phyloP scores from a whole-genome alignment of 2,113 vertebrate genomes.

The Mormoops blainvillei region DNA sequence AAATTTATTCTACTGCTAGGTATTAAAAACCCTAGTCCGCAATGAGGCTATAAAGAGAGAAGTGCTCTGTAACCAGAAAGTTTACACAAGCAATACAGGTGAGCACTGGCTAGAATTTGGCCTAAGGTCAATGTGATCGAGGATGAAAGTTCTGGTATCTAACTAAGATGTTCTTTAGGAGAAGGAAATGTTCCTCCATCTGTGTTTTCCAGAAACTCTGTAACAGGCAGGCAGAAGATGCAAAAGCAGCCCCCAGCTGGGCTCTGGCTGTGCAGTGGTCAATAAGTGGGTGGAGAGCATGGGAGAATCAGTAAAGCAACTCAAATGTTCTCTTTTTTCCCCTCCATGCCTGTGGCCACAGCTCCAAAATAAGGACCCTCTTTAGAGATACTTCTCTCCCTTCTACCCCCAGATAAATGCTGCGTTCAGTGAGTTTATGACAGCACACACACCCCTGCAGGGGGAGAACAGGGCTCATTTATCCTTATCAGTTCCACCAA shows the following conservation, averaged over 20 bases:
- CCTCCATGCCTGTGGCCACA: neutral
- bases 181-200: neutral
- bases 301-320: neutral
- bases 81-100: neutral
- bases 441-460: neutral
- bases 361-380: neutral
- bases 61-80: neutral
- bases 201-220: neutral
- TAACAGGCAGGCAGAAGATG: neutral
- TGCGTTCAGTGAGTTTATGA: constrained; percentile 24
- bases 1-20: neutral
- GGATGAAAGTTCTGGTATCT: neutral
- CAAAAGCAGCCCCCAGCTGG: neutral
- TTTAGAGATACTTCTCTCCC: neutral
- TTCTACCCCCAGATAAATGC: neutral
- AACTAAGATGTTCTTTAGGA: neutral
- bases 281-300: neutral
- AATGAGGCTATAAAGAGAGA: neutral
- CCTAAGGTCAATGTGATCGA: neutral
- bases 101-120: neutral
- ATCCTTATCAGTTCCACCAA: constrained; percentile 71
- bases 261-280: neutral
- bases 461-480: constrained; percentile 42
- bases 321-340: neutral
- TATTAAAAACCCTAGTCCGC: neutral